Base-by-base conservation (phyloP, 1,140 invertebrate genomes). In the Liolophura sinensis region DNA sequence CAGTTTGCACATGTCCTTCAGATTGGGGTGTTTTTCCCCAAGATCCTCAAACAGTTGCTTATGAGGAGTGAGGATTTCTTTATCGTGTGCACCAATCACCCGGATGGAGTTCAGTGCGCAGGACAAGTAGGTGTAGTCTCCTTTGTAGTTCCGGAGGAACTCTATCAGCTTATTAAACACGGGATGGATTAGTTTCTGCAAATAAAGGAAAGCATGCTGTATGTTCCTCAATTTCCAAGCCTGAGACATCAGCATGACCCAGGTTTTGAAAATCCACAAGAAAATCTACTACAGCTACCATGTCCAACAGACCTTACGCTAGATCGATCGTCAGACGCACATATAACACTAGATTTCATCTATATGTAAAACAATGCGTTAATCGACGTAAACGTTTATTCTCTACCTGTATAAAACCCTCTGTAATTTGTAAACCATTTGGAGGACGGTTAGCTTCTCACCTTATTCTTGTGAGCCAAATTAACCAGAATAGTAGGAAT, bases 81-180 rank as follows among this genome's bases (percentile, higher is more conserved):
- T 62, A 48, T 60, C 47, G 18, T 65, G 60, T 25, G 55, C 59
- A 56, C 70, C 70, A 46, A 71, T 62, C 25, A 61, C 55, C 24
- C 67, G 25, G 46, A 64, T 65, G 47, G 54, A 50, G 47, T 62
- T 60, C n/a, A 65, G 27, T 25, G 57, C 47, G n/a, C 20, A 20
- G 5, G 61, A 25, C 27, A 52, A 31, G 15, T 52, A 56, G 16
- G 50, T 46, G n/a, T 56, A 16, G 51, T 62, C 47, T 12, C 16
- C 7, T 3, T n/a, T 54, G 16, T 27, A 46, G 20, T 22, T n/a
- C 11, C 51, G 15, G n/a, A 46, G 24, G 14, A 20, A 40, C 22
- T n/a, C 46, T 12, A 62, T 51, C 15, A 16, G 14, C 61, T 52
- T 63, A 18, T 22, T 11, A 25, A 22, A 63, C 47, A 25, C 27